Base-by-base conservation (phyloP, 2,113 vertebrate species). In the Toxotes jaculatrix region DNA sequence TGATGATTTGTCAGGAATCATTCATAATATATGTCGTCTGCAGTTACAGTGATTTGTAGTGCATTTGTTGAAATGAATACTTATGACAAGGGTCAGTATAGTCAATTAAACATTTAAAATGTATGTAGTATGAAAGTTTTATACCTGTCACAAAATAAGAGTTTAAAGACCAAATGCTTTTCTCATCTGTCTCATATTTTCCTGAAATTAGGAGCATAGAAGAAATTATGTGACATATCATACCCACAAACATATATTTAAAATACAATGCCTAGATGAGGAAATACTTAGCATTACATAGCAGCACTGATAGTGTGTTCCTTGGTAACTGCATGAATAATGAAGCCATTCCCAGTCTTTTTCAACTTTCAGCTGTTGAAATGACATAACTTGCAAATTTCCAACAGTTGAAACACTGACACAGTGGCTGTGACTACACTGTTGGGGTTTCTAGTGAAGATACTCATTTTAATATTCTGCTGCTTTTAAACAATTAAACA, bases 321-420 rank as follows among this genome's bases (percentile, higher is more conserved):
- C 74, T 78, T 61, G 45, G 72, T 77, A 53, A 77, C 77, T 63
- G 74, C 81, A 75, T 59, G 36, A n/a, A 75, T 61, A 71, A 86
- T 78, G 72, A 84, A 84, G 19, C 80, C 21, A 42, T 42, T 74
- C 64, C 23, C 32, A 21, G 36, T 66, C 36, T 71, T 74, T 66
- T 74, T 74, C 38, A 63, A 61, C 64, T 74, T 78, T 83, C 80
- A 74, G 64, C 45, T 78, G 73, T 42, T 83, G 45, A 79, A 79
- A 81, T 80, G 65, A 73, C 63, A 77, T 51, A 69, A 74, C 51
- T 38, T 76, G 36, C 53, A 61, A 43, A 85, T 71, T 70, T 47
- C 31, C 36, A 77, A 42, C 49, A 65, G 68, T 60, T 83, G 38
- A 75, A 68, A 64, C 51, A 74, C 43, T 73, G 68, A 77, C 49